A percentile compares a stretch with the other conserved stretches of the same genome.
phyloP scores from a whole-genome alignment of 2,797 vertebrate species.

The Stomatorhinus walkeri region DNA sequence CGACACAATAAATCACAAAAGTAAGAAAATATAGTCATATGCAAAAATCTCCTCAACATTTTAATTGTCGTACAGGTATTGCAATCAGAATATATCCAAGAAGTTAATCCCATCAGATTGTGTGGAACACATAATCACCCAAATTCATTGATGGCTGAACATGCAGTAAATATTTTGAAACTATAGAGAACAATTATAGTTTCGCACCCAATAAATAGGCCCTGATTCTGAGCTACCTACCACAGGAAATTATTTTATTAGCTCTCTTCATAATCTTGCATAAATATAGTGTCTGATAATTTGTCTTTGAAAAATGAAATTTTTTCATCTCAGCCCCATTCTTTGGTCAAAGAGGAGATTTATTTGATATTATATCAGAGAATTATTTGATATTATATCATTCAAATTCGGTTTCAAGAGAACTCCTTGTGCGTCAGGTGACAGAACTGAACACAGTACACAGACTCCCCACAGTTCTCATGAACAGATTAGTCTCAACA shows the following conservation, averaged over 20 bases:
- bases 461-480: not conserved
- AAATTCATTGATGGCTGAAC: not conserved
- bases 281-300: not conserved
- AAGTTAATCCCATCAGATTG: not conserved
- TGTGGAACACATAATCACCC: not conserved
- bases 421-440: not conserved
- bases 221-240: not conserved
- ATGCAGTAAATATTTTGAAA: not conserved
- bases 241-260: not conserved
- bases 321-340: not conserved
- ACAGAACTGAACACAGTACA: not conserved
- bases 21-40: not conserved
- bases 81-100: not conserved
- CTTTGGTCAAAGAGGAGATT: not conserved
- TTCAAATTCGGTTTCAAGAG: not conserved
- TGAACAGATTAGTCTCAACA: not conserved
- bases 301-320: not conserved
- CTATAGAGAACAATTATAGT: not conserved
- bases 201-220: not conserved
- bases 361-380: slow-evolving; percentile 5
- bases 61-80: not conserved
- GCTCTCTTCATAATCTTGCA: not conserved
- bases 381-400: not conserved
- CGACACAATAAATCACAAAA: not conserved
- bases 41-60: not conserved